Percentiles rank a stretch among this genome's conserved stretches.
phyloP scores from a whole-genome alignment of 1,140 invertebrate species.

The Sinella curviseta region DNA sequence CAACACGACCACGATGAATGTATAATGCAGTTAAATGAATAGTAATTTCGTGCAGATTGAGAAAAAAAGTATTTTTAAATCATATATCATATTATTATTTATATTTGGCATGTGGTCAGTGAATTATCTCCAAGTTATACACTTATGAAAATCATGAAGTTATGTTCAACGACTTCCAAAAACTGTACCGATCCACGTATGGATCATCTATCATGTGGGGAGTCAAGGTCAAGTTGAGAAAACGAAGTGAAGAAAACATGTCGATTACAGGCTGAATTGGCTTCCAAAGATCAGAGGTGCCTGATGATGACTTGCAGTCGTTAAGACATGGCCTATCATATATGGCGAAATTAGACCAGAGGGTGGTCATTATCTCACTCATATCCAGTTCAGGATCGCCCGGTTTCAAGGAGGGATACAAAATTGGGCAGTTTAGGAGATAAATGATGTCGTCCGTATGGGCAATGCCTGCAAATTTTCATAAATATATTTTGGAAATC shows the following conservation, averaged over 20 bases:
- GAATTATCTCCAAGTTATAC: no score
- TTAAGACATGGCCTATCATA: slow-evolving; percentile 36
- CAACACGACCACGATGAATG: no score
- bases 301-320: background rate
- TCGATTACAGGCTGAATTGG: background rate
- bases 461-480: slow-evolving; percentile 38
- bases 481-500: background rate
- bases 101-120: no score
- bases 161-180: background rate
- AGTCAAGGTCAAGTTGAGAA: background rate
- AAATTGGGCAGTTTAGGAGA: slow-evolving; percentile 36
- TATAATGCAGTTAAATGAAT: no score
- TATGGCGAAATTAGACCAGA: slow-evolving; percentile 45
- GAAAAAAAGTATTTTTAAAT: no score
- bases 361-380: slow-evolving; percentile 32
- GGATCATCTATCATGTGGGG: slow-evolving; percentile 7
- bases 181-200: background rate
- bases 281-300: background rate
- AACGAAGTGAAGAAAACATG: background rate
- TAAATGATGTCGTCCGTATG: slow-evolving; percentile 45
- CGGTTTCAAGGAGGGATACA: slow-evolving; percentile 30
- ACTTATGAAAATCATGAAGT: no score
- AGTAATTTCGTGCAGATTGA: no score
- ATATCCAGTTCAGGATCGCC: slow-evolving; percentile 36
- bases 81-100: no score